Conservation (phyloP, 2,797 vertebrate genomes). For the Neostethus bicornis region DNA sequence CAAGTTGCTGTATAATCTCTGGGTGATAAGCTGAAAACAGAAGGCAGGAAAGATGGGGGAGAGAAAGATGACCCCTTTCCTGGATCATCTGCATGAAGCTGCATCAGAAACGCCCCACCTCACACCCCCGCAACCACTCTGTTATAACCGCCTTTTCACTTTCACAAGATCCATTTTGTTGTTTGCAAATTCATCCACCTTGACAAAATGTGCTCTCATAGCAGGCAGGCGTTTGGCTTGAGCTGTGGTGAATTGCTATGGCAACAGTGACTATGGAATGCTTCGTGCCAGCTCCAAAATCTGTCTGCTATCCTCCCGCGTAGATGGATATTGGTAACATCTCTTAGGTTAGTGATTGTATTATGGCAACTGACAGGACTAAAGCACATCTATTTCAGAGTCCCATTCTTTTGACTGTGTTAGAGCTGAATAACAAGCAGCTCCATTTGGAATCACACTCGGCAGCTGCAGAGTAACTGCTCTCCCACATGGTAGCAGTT, state of each 20-base stretch:
- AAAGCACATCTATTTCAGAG: conserved; percentile 66
- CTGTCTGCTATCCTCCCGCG: conserved; percentile 21
- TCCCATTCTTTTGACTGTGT: conserved; percentile 43
- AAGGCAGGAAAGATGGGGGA: conserved; percentile 20
- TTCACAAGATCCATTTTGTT: conserved; percentile 23
- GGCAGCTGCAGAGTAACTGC: conserved; percentile 57
- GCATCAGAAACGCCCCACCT: conserved; percentile 1
- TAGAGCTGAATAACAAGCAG: conserved; percentile 51
- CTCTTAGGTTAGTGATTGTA: conserved; percentile 62
- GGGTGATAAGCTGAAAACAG: conserved; percentile 48
- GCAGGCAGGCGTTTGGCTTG: conserved; percentile 12
- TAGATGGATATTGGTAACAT: conserved; percentile 56
- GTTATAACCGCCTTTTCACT: conserved; percentile 15
- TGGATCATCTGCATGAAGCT: background rate
- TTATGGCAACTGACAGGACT: conserved; percentile 57
- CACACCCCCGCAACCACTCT: conserved; percentile 3
- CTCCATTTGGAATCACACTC: background rate
- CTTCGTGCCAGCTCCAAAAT: conserved; percentile 36
- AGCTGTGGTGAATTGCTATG: conserved; percentile 31
- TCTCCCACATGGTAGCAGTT: conserved; percentile 51
- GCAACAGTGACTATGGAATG: conserved; percentile 30
- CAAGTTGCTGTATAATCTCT: conserved; percentile 56
- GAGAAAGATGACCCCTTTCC: conserved; percentile 38
- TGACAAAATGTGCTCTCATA: conserved; percentile 29
- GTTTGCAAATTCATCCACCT: conserved; percentile 49